These are phyloP conservation scores for Micrastur ruficollis DNA, from an alignment of 2,797 vertebrate species.

Conservation along the genomic window DNA sequence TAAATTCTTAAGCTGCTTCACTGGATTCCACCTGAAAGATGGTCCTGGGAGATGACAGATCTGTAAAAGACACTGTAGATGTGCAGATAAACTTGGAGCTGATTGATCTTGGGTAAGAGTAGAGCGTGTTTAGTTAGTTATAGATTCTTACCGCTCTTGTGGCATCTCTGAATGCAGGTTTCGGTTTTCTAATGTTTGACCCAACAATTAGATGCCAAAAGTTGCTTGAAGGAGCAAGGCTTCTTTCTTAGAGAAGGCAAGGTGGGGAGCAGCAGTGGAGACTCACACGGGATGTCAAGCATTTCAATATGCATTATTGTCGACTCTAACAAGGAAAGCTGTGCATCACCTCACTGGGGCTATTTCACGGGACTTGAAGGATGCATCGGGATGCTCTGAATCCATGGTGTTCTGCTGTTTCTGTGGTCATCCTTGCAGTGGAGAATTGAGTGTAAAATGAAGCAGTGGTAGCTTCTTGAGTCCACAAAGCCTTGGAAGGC, in stretches of 20 bases:
- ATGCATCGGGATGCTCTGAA: not conserved
- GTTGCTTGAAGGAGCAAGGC: not conserved
- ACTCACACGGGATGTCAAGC: not conserved
- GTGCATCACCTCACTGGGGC: not conserved
- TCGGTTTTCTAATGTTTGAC: not conserved
- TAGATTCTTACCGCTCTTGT: not conserved
- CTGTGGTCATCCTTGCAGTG: not conserved
- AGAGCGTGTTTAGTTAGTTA: accelerated
- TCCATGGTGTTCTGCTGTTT: not conserved
- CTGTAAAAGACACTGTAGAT: not conserved
- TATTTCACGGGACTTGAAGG: not conserved
- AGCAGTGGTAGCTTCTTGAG: not conserved
- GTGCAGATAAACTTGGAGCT: not conserved
- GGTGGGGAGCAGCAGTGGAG: not conserved
- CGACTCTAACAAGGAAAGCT: not conserved
- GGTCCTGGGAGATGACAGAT: not conserved
- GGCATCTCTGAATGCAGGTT: accelerated
- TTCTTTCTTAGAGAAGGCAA: not conserved
- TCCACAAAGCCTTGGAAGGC: not conserved
- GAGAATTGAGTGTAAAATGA: not conserved
- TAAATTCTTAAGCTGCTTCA: not conserved
- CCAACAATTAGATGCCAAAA: not conserved
- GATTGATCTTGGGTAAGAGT: accelerated
- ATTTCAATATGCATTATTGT: not conserved
- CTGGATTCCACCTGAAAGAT: not conserved